phyloP scores from a whole-genome alignment of 2,113 vertebrate genomes.

The Thalassarche chlororhynchos region DNA sequence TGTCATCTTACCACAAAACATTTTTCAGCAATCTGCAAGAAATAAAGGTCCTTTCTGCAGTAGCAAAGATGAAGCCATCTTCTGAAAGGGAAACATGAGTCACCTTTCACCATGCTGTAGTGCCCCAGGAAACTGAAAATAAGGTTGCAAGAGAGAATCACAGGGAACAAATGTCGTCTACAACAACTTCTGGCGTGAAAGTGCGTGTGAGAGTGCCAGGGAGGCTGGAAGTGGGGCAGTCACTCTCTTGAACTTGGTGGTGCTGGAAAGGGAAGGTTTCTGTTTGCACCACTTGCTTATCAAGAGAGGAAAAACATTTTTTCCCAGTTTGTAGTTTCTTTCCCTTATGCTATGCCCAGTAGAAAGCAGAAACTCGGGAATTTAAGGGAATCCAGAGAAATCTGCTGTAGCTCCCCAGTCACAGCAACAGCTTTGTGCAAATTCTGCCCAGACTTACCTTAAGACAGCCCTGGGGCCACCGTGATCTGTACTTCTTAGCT shows the following conservation, averaged over 20 bases:
- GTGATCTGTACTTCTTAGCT: background rate
- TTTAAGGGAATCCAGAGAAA: background rate
- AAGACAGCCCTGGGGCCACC: background rate
- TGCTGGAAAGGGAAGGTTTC: background rate
- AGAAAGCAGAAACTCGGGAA: background rate
- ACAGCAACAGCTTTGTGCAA: background rate
- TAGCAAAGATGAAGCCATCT: background rate
- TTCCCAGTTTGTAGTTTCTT: background rate
- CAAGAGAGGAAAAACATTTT: background rate
- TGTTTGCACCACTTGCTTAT: background rate
- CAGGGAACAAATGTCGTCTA: background rate
- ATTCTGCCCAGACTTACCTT: background rate
- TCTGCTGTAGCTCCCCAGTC: background rate
- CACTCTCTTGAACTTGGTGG: background rate
- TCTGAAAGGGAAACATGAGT: background rate
- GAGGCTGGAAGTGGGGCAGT: background rate
- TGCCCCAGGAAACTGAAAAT: background rate
- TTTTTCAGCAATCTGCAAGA: background rate
- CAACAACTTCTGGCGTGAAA: background rate
- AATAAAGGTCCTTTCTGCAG: background rate
- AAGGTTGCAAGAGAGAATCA: background rate
- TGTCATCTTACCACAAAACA: background rate
- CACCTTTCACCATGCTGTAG: background rate
- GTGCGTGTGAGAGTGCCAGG: background rate
- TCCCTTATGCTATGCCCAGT: background rate